These are phyloP conservation scores for Beaufortia kweichowensis DNA, from an alignment of 2,113 vertebrate genomes.

Conservation along the genomic window DNA sequence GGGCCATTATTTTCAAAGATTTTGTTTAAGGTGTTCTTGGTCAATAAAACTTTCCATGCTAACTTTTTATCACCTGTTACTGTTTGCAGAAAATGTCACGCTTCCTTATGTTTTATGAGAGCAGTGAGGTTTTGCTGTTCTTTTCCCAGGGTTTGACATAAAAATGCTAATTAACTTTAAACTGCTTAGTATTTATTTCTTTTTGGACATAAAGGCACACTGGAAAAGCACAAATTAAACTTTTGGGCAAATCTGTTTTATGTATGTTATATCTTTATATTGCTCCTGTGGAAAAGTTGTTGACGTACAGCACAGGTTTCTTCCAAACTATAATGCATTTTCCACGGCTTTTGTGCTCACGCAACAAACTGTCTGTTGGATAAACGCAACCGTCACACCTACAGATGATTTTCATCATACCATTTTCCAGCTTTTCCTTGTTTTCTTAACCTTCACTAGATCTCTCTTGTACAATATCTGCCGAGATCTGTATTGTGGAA, in stretches of 20 bases:
- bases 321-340: conserved; percentile 30
- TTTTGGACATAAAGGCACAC: neutral
- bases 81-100: conserved; percentile 4
- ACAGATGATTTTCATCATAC: conserved; percentile 18
- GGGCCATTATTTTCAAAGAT: neutral
- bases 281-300: conserved; percentile 14
- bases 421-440: conserved; percentile 25
- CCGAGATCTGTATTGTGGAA: conserved; percentile 35
- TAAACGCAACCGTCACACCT: conserved; percentile 17
- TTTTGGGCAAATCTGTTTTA: neutral
- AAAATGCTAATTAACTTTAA: neutral
- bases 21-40: neutral
- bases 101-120: neutral
- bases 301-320: conserved; percentile 8
- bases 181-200: neutral
- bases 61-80: conserved; percentile 26
- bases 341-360: conserved; percentile 12
- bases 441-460: conserved; percentile 30
- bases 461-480: conserved; percentile 31
- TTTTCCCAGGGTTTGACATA: conserved; percentile 9
- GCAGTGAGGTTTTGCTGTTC: neutral
- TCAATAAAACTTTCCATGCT: neutral
- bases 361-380: conserved; percentile 14
- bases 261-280: neutral
- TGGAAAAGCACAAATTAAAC: conserved; percentile 34